These are phyloP conservation scores for Philopotamus ludificatus DNA, from an alignment of 1,140 invertebrate genomes.

Conservation along the genomic window DNA sequence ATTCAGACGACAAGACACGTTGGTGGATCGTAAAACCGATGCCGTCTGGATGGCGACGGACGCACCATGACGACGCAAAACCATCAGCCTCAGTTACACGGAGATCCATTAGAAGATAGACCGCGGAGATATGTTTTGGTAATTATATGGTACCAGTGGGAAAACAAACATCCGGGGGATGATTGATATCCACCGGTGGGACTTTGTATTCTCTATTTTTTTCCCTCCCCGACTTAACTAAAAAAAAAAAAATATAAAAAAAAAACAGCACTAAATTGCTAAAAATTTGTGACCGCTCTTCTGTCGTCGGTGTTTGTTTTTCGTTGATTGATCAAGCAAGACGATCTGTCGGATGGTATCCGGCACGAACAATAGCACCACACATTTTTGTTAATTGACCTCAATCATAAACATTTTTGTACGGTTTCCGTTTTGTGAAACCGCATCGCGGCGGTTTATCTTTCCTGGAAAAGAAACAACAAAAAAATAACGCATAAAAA, in stretches of 20 bases:
- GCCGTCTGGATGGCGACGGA: conserved; percentile 10
- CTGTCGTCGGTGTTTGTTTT: too few species aligned
- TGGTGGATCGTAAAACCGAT: not conserved
- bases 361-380: not conserved
- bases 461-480: too few species aligned
- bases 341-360: not conserved
- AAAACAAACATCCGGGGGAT: conserved; percentile 18
- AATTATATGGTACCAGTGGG: conserved; percentile 12
- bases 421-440: conserved; percentile 4
- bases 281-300: too few species aligned
- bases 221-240: too few species aligned
- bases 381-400: not conserved
- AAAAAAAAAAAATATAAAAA: too few species aligned
- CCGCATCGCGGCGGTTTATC: too few species aligned
- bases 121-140: not conserved
- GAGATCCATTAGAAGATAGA: not conserved
- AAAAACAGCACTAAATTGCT: too few species aligned
- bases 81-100: conserved; percentile 1
- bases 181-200: conserved; percentile 1
- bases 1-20: too few species aligned
- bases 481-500: too few species aligned
- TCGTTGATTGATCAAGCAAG: not conserved
- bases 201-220: too few species aligned
- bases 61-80: conserved; percentile 3
- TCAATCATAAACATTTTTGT: not conserved